Percentiles rank a stretch among this genome's conserved stretches.
Evolutionary conservation across 2,888 invertebrate genomes (phyloP).

Genomic region (Meganola albula): DNA sequence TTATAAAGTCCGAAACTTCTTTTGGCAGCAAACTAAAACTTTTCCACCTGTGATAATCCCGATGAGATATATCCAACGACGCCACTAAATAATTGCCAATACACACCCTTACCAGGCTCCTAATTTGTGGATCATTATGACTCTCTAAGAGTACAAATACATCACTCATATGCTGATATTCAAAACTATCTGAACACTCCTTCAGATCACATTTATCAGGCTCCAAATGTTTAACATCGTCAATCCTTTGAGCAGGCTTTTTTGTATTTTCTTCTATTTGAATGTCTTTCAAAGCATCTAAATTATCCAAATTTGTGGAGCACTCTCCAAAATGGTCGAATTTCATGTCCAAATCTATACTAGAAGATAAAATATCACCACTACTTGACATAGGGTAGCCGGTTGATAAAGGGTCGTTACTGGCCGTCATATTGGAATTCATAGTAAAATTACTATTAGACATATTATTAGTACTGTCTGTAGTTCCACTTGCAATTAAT

Average conservation of each 20-base stretch:
- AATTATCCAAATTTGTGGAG: constrained; percentile 48
- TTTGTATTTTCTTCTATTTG: constrained; percentile 39
- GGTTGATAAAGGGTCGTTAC: constrained; percentile 56
- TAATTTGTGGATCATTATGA: constrained; percentile 89
- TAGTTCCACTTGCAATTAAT: constrained; percentile 53
- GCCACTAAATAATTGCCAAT: constrained; percentile 82
- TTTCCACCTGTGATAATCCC: constrained; percentile 74
- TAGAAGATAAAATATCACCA: constrained; percentile 55
- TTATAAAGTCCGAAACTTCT: constrained; percentile 52
- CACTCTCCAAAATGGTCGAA: constrained; percentile 81
- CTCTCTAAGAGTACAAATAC: constrained; percentile 80
- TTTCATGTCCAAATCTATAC: constrained; percentile 78
- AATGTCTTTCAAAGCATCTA: constrained; percentile 36
- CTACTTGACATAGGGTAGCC: constrained; percentile 69
- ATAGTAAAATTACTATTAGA: constrained; percentile 64
- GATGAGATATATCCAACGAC: constrained; percentile 75
- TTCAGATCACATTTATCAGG: constrained; percentile 27
- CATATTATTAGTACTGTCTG: constrained; percentile 67
- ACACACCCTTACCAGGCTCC: constrained; percentile 83
- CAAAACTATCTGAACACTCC: constrained; percentile 35
- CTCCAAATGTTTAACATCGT: constrained; percentile 35
- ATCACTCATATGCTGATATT: constrained; percentile 82
- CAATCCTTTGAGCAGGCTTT: constrained; percentile 38
- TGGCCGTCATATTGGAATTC: constrained; percentile 64
- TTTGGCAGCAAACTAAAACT: constrained; percentile 49